Conservation (phyloP, 2,113 vertebrate genomes). For the Arvicanthis niloticus region DNA sequence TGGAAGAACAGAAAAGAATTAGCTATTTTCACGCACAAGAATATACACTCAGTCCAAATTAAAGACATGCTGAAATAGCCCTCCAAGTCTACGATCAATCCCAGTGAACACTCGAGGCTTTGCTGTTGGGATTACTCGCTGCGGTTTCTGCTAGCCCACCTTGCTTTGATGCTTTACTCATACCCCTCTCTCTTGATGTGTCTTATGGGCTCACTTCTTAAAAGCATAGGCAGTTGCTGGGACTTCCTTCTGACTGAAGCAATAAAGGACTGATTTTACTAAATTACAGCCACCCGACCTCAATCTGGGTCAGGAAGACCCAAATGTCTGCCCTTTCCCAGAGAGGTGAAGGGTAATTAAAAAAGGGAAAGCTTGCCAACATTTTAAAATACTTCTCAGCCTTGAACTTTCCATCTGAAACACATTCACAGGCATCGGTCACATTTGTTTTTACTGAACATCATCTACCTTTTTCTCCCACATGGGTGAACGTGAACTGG, state of each 20-base stretch:
- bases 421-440: background rate
- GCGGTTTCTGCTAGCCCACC: background rate
- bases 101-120: background rate
- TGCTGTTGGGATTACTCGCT: background rate
- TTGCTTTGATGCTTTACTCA: background rate
- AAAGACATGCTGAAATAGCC: slow-evolving; percentile 42
- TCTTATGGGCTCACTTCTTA: background rate
- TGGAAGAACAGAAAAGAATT: slow-evolving; percentile 52
- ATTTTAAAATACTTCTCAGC: slow-evolving; percentile 61
- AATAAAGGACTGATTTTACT: background rate
- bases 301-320: background rate
- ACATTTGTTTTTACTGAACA: slow-evolving; percentile 5
- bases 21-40: slow-evolving; percentile 66
- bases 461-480: background rate
- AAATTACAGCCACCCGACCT: slow-evolving; percentile 19
- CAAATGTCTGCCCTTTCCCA: background rate
- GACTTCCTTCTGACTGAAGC: background rate
- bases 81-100: background rate
- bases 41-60: background rate
- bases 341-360: slow-evolving; percentile 3
- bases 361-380: slow-evolving; percentile 48
- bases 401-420: slow-evolving; percentile 13
- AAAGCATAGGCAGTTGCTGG: background rate
- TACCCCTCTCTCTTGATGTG: background rate
- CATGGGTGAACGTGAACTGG: background rate